Evolutionary conservation across 2,888 invertebrate species (phyloP).

Genomic region (Rhingia campestris): DNA sequence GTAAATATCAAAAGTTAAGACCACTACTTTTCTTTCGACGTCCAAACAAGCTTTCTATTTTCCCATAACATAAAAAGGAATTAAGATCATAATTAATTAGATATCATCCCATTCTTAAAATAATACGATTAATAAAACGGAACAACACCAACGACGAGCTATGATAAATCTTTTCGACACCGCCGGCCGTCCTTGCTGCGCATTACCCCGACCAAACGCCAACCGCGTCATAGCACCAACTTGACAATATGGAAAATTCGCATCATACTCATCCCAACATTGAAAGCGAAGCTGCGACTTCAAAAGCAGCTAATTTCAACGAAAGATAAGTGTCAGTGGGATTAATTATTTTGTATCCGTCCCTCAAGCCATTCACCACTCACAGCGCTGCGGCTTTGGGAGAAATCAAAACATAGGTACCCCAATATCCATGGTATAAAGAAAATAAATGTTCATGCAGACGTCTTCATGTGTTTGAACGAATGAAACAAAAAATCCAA

Average conservation of each 20-base stretch:
- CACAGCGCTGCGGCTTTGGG: slow-evolving; percentile 23
- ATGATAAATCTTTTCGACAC: slow-evolving; percentile 59
- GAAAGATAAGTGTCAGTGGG: slow-evolving; percentile 58
- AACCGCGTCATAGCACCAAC: slow-evolving; percentile 17
- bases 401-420: slow-evolving; percentile 51
- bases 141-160: slow-evolving; percentile 47
- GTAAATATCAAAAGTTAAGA: slow-evolving; percentile 43
- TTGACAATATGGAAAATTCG: slow-evolving; percentile 55
- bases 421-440: slow-evolving; percentile 34
- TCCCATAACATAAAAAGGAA: slow-evolving; percentile 64
- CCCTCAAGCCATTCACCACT: slow-evolving; percentile 18
- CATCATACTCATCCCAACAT: not conserved
- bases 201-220: not conserved
- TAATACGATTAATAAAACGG: slow-evolving; percentile 69
- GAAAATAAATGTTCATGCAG: slow-evolving; percentile 8
- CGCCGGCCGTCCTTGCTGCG: not conserved
- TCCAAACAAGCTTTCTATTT: slow-evolving; percentile 50
- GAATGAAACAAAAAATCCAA: slow-evolving; percentile 49
- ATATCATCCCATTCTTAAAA: slow-evolving; percentile 72
- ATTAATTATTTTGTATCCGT: slow-evolving; percentile 69
- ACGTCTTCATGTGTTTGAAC: slow-evolving; percentile 35
- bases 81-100: slow-evolving; percentile 72
- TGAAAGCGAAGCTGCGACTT: slow-evolving; percentile 13
- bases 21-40: slow-evolving; percentile 46
- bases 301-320: slow-evolving; percentile 36